Conservation (phyloP, 2,888 invertebrate genomes). For the Reticulitermes lucifugus region DNA sequence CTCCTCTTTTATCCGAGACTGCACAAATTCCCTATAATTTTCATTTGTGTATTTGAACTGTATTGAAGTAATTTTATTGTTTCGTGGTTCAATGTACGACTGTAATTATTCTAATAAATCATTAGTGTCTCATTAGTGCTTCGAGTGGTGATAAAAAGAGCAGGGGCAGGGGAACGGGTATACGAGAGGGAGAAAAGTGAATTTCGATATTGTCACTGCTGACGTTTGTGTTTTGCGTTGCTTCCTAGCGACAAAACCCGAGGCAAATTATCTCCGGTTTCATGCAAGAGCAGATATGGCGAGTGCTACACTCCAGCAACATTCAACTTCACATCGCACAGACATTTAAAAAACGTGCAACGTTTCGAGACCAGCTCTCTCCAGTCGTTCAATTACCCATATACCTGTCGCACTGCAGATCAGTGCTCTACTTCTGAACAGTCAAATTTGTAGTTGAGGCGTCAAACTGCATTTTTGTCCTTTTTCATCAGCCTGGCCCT, state of each 20-base stretch:
- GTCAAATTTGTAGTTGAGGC: too few relatives aligned
- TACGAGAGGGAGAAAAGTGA: background rate
- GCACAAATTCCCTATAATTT: background rate
- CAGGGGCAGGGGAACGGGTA: background rate
- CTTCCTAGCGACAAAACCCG: slow-evolving; percentile 5
- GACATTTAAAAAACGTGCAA: too few relatives aligned
- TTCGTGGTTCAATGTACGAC: background rate
- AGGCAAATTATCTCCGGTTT: slow-evolving; percentile 11
- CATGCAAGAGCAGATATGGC: background rate
- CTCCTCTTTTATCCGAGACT: too few relatives aligned
- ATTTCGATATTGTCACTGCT: slow-evolving; percentile 16
- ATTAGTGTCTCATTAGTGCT: background rate
- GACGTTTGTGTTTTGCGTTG: slow-evolving; percentile 8
- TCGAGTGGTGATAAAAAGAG: background rate
- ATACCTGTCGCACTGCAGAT: too few relatives aligned
- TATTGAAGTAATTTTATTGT: background rate
- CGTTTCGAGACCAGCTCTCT: too few relatives aligned
- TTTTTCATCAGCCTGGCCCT: too few relatives aligned
- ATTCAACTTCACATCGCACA: background rate
- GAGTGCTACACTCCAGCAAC: background rate
- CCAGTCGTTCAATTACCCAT: too few relatives aligned
- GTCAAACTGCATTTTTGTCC: too few relatives aligned
- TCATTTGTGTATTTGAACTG: background rate
- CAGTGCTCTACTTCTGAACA: too few relatives aligned
- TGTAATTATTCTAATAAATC: background rate